These are phyloP conservation scores for Alligator sinensis DNA, from an alignment of 2,113 vertebrate species.

Conservation along the genomic window DNA sequence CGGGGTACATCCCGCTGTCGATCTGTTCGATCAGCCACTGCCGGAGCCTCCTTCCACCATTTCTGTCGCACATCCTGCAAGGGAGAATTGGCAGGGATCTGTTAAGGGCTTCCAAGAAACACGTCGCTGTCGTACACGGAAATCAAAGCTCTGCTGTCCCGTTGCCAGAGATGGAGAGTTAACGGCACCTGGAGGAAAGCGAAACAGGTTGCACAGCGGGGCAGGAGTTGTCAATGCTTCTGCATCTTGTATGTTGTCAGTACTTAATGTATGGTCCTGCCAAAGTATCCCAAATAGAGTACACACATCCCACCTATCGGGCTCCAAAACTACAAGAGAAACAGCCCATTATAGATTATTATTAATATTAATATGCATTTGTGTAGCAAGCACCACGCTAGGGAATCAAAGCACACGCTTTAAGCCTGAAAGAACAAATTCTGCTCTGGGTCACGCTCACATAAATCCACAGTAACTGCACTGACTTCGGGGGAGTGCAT, in stretches of 20 bases:
- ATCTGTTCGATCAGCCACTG: conserved; percentile 99
- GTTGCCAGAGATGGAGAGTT: not conserved
- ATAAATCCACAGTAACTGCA: not conserved
- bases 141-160: not conserved
- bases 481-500: rapidly evolving
- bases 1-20: conserved; percentile 88
- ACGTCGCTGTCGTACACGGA: not conserved
- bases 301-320: not conserved
- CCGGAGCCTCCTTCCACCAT: conserved; percentile 89
- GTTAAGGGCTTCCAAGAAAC: no score
- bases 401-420: not conserved
- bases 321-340: not conserved
- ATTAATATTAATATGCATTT: not conserved
- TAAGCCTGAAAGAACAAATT: not conserved
- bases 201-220: not conserved
- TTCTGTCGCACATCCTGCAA: conserved; percentile 85
- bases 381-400: not conserved
- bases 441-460: not conserved
- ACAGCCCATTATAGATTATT: not conserved
- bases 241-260: not conserved
- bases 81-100: not conserved
- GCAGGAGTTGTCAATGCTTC: not conserved
- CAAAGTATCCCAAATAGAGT: not conserved
- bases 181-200: not conserved
- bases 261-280: not conserved